Percentiles rank a stretch among this genome's conserved stretches.
phyloP scores from a whole-genome alignment of 1,140 invertebrate species.

The Xylocopa sonorina region DNA sequence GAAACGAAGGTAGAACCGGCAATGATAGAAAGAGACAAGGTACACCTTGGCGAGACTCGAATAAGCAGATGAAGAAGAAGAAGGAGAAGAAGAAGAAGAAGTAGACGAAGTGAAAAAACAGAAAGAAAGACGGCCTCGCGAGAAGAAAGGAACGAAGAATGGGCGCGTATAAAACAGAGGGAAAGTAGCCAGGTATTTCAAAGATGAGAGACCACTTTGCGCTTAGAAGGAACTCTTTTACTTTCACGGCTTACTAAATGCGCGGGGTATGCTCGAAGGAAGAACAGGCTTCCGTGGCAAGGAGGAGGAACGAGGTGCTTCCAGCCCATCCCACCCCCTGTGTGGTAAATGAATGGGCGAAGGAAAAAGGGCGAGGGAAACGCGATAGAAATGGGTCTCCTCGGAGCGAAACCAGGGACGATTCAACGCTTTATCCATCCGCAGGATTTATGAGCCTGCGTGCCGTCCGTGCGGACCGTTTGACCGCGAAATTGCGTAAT shows the following conservation, averaged over 20 bases:
- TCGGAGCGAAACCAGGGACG: slow-evolving; percentile 14
- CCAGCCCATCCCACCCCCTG: too few relatives aligned
- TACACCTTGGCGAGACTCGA: background rate
- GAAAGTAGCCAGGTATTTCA: slow-evolving; percentile 56
- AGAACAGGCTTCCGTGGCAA: slow-evolving; percentile 30
- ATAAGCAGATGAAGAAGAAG: background rate
- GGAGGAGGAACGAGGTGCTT: background rate
- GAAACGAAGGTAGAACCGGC: background rate
- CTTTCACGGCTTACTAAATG: slow-evolving; percentile 59
- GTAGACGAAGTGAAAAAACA: background rate
- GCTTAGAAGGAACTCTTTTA: slow-evolving; percentile 55
- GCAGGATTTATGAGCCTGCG: slow-evolving; percentile 5
- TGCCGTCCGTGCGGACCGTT: background rate
- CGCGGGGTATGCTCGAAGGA: slow-evolving; percentile 27
- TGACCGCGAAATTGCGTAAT: slow-evolving; percentile 56
- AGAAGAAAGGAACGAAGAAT: slow-evolving; percentile 28
- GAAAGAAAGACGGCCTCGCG: background rate
- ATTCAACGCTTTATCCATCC: slow-evolving; percentile 16
- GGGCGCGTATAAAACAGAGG: slow-evolving; percentile 30
- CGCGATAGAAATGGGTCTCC: background rate
- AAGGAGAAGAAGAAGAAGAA: too few relatives aligned
- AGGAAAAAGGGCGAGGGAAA: background rate
- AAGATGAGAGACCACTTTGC: slow-evolving; percentile 65
- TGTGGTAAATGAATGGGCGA: background rate
- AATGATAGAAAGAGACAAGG: background rate